Percentiles rank a stretch among this genome's conserved stretches.
These are phyloP conservation scores for Lasioglossum albipes DNA, from an alignment of 1,140 invertebrate species.

Conservation along the genomic window DNA sequence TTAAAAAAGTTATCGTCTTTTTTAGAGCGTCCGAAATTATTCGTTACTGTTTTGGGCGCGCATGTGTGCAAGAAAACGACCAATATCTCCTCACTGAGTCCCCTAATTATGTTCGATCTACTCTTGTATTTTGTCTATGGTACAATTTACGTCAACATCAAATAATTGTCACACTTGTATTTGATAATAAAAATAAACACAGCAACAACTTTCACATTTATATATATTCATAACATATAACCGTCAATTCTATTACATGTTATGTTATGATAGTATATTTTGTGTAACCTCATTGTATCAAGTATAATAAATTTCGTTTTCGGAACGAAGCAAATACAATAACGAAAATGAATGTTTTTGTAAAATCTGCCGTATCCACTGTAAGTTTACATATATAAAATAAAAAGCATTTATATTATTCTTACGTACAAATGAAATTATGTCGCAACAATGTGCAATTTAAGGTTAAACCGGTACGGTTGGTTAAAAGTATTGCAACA, in stretches of 20 bases:
- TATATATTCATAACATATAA: background rate
- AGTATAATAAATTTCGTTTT: background rate
- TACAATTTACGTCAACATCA: too few species aligned
- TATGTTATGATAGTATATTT: background rate
- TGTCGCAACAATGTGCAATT: constrained; percentile 1
- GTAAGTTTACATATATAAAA: constrained; percentile 10
- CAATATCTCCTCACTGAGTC: too few species aligned
- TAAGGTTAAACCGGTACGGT: constrained; percentile 31
- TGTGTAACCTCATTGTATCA: too few species aligned
- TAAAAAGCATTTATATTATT: background rate
- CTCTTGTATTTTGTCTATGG: too few species aligned
- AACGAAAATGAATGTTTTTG: constrained; percentile 20
- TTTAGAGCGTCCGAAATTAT: too few species aligned
- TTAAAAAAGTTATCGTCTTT: too few species aligned
- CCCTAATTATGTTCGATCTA: too few species aligned
- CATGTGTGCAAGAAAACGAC: too few species aligned
- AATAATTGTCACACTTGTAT: too few species aligned
- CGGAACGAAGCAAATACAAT: background rate
- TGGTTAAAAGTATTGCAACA: constrained; percentile 51
- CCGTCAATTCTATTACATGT: background rate
- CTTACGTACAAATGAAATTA: background rate
- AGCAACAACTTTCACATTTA: background rate
- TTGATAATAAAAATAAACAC: too few species aligned
- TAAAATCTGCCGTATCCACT: background rate
- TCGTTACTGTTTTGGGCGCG: too few species aligned